phyloP scores from a whole-genome alignment of 2,888 invertebrate species.

The Lycia hirtaria region DNA sequence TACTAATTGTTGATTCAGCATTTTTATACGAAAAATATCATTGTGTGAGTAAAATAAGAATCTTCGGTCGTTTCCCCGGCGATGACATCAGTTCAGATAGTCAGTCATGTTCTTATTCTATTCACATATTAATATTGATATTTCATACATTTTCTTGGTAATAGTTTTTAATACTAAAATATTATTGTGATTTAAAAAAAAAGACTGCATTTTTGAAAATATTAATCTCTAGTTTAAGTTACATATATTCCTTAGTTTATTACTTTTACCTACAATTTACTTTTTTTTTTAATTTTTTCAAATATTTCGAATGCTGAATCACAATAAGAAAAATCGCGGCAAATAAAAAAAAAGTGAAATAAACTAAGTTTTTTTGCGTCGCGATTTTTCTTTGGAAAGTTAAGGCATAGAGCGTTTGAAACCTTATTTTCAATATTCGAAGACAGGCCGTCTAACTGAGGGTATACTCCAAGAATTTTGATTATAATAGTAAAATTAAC shows the following conservation, averaged over 20 bases:
- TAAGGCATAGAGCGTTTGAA: constrained; percentile 28
- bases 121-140: too few species aligned
- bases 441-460: background rate
- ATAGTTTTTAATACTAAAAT: too few species aligned
- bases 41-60: too few species aligned
- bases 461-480: background rate
- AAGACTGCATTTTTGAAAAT: background rate
- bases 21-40: constrained; percentile 7
- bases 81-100: too few species aligned
- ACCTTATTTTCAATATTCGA: constrained; percentile 5
- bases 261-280: background rate
- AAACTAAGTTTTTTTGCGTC: constrained; percentile 18
- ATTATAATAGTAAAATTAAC: background rate
- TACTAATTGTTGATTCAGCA: constrained; percentile 22
- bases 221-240: background rate
- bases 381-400: constrained; percentile 27
- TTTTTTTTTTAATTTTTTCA: background rate
- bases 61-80: too few species aligned
- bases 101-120: too few species aligned
- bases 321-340: constrained; percentile 32
- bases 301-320: constrained; percentile 23
- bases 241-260: background rate
- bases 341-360: constrained; percentile 22
- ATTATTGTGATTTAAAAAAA: too few species aligned
- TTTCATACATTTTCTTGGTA: too few species aligned